phyloP scores from a whole-genome alignment of 1,140 invertebrate genomes.

The Zaprionus gabonicus region DNA sequence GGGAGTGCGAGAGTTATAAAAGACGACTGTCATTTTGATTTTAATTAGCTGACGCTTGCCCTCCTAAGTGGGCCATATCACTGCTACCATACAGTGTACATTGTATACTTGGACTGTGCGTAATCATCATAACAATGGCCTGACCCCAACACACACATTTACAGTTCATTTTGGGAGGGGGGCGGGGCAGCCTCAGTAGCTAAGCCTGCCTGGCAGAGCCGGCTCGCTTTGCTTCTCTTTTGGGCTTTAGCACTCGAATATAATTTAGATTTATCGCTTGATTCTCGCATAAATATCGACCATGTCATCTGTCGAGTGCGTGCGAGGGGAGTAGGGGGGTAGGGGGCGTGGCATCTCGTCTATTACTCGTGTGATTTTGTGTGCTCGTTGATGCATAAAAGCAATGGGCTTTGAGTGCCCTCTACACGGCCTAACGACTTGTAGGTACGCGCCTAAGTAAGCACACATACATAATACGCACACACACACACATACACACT shows the following conservation, averaged over 20 bases:
- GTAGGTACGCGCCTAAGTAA: constrained; percentile 43
- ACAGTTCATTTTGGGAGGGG: constrained; percentile 53
- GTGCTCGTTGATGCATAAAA: constrained; percentile 74
- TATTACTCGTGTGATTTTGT: constrained; percentile 57
- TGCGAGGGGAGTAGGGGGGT: too few relatives aligned
- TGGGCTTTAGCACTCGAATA: constrained; percentile 71
- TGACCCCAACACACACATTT: constrained; percentile 46
- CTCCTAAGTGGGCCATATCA: constrained; percentile 36
- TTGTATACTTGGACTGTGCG: constrained; percentile 24
- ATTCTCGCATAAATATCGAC: constrained; percentile 81
- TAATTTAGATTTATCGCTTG: constrained; percentile 81
- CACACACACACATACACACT: background rate
- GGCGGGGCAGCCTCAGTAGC: constrained; percentile 28
- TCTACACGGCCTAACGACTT: constrained; percentile 70
- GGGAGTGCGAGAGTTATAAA: constrained; percentile 1
- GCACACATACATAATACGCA: background rate
- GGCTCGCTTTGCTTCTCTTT: constrained; percentile 30
- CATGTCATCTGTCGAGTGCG: constrained; percentile 45
- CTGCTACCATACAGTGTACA: constrained; percentile 13
- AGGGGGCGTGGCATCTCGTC: constrained; percentile 19
- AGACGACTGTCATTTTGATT: constrained; percentile 60
- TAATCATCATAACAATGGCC: constrained; percentile 78
- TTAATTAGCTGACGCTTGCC: constrained; percentile 61
- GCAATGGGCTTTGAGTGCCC: constrained; percentile 68
- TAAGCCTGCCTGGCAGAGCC: constrained; percentile 9